Base-by-base conservation (phyloP, 2,113 vertebrate genomes). In the Xiphorhynchus elegans region DNA sequence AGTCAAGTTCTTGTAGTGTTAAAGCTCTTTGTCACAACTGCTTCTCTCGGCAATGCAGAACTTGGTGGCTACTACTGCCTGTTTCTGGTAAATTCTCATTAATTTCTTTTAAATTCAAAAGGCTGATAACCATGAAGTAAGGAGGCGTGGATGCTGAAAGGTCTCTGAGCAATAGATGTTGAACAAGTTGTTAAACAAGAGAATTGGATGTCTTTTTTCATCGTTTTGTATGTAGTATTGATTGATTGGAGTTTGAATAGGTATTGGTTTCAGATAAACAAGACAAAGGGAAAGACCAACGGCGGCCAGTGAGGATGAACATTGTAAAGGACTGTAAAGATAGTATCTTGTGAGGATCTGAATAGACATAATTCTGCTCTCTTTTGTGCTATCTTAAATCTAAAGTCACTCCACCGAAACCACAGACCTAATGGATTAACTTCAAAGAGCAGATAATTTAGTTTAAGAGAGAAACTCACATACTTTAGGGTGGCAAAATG, bases 261-360 rank as follows among this genome's bases (percentile, higher is more conserved):
- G 80, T 98, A 98, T 97, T 98, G 97, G 98, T 97, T 98, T 98
- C 97, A 97, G 96, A 98, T 98, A 98, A 98, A 96, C 96, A 97
- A 96, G 93, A 96, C 86, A 96, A 95, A 97, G 93, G 96, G 96
- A 97, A 94, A 97, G 96, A 97, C 97, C 95, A 98, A 96, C 95
- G 94, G 91, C 95, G 95, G 96, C 75, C 84, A 90, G 93, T 80
- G 89, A 95, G 83, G 92, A 90, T 83, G 94, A 96, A 81, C 83
- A 87, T 96, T 95, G 96, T 93, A 96, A 95, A 97, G 91, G 94
- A 23, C 70, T 89, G 49, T 66, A 69, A 55, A 92, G 92, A 73
- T 13, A 56, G 20, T 62, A 60, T 76, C 87, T 84, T 84, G 37
- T 76, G 75, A 73, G 59, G 35, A 44, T 85, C 77, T 76, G 66